Evolutionary conservation across 2,113 vertebrate genomes (phyloP).

Genomic region (Cephalopholis sonnerati): DNA sequence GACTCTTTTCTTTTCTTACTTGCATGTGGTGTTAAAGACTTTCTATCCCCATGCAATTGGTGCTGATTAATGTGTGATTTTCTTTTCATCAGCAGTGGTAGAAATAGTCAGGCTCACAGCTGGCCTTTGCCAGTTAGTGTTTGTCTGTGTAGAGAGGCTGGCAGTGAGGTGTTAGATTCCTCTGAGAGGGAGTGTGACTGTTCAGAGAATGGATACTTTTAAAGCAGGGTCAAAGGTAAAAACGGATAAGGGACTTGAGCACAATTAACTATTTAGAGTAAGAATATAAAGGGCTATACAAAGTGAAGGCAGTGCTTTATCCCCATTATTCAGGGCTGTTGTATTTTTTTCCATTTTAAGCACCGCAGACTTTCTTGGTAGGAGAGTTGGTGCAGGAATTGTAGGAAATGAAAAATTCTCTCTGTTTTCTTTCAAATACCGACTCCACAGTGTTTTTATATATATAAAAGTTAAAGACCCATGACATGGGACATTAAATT

Average conservation of each 20-base stretch:
- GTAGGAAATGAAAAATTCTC: background rate
- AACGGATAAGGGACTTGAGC: conserved; percentile 39
- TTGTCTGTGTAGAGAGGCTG: conserved; percentile 52
- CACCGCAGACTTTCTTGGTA: background rate
- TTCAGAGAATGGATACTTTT: conserved; percentile 45
- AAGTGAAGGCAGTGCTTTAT: conserved; percentile 7
- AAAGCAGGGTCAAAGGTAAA: conserved; percentile 57
- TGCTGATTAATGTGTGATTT: conserved; percentile 58
- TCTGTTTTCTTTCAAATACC: background rate
- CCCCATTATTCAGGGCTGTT: background rate
- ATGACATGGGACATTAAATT: background rate
- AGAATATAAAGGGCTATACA: background rate
- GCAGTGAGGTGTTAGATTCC: conserved; percentile 70
- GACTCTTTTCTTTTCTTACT: conserved; percentile 4
- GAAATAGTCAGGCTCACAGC: conserved; percentile 60
- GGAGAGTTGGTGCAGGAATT: background rate
- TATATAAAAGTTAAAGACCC: too few species aligned
- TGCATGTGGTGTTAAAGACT: background rate
- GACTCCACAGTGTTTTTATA: background rate
- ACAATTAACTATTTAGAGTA: conserved; percentile 28
- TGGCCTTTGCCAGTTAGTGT: conserved; percentile 37
- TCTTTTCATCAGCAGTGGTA: conserved; percentile 57
- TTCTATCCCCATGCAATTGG: conserved; percentile 4
- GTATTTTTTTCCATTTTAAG: background rate
- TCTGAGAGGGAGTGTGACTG: conserved; percentile 50